Evolutionary conservation across 2,888 invertebrate genomes (phyloP), one percentile per base, ranked within the genome.

Genomic region (Nymphalis polychloros): DNA sequence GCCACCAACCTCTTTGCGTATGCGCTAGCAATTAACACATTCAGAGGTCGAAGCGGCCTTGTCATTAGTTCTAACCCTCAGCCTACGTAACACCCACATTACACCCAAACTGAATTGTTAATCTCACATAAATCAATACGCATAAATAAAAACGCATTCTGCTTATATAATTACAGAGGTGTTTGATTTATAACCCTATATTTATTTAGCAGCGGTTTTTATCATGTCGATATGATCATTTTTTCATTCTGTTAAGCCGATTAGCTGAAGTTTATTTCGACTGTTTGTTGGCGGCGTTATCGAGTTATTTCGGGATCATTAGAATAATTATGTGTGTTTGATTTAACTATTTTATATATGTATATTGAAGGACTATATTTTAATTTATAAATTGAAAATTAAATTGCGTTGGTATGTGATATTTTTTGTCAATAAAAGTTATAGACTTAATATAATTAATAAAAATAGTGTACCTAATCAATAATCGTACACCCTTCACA

Each of bases 11-110:
- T 67, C 63, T 74, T 71, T 75, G 65, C 72, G 71, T 70, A 70
- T 71, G 74, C 71, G 71, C 71, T 74, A 75, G 78, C 79, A 88
- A 88, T 88, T 86, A 88, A 76, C 87, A 87, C 84, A 83, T 84
- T 79, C 75, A 79, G 76, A 85, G 84, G 82, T 82, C 80, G 79
- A 63, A 59, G 57, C 74, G 73, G 75, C 77, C 75, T 76, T 76
- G 78, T 72, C 74, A 75, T 72, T 77, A 81, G 82, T 85, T 84
- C 84, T 64, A 65, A 69, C 63, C 78, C 80, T 81, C 82, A 78
- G 63, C 86, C 86, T 80, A 88, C 87, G 73, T 78, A 23, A 63
- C 73, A 67, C 82, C 83, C 77, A 83, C 84, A 73, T 75, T 59
- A 60, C 70, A 59, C 64, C 77, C 73, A 70, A 68, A 67, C 67